A percentile compares a stretch with the other conserved stretches of the same genome.
Evolutionary conservation across 2,888 invertebrate genomes (phyloP).

Genomic region (Hirudinaria manillensis): DNA sequence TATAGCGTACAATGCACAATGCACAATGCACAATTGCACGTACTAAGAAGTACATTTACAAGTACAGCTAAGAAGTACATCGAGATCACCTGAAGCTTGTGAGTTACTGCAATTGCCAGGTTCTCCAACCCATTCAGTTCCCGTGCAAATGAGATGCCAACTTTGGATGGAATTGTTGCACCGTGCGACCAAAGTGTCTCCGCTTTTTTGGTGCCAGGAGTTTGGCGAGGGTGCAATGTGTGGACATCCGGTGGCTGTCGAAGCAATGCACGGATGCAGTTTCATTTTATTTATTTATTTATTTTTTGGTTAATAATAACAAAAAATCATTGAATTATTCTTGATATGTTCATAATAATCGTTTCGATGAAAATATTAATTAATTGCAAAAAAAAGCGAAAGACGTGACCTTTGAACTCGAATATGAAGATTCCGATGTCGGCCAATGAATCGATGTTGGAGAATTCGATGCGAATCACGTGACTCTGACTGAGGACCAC

Average conservation of each 20-base stretch:
- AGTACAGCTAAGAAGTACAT: background rate
- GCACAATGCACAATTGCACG: no score
- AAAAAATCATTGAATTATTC: background rate
- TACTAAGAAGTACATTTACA: no score
- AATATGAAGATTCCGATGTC: slow-evolving; percentile 35
- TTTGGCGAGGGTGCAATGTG: slow-evolving; percentile 17
- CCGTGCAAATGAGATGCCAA: slow-evolving; percentile 38
- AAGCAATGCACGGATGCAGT: background rate
- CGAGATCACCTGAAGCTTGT: slow-evolving; percentile 3
- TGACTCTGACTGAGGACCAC: slow-evolving; percentile 31
- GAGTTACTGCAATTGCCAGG: slow-evolving; percentile 36
- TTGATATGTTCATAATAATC: background rate
- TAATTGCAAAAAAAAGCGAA: background rate
- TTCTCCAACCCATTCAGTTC: slow-evolving; percentile 37
- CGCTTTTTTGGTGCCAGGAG: slow-evolving; percentile 29
- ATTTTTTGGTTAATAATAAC: background rate
- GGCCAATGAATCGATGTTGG: slow-evolving; percentile 27
- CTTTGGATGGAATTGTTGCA: slow-evolving; percentile 31
- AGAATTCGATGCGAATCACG: slow-evolving; percentile 34
- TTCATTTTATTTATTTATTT: background rate
- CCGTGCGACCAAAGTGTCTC: slow-evolving; percentile 23
- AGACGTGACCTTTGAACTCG: slow-evolving; percentile 34
- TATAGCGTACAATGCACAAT: no score
- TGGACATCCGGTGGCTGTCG: slow-evolving; percentile 31
- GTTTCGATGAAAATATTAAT: background rate